phyloP scores from a whole-genome alignment of 2,888 invertebrate genomes.

The Drosophila parthenogenetica region DNA sequence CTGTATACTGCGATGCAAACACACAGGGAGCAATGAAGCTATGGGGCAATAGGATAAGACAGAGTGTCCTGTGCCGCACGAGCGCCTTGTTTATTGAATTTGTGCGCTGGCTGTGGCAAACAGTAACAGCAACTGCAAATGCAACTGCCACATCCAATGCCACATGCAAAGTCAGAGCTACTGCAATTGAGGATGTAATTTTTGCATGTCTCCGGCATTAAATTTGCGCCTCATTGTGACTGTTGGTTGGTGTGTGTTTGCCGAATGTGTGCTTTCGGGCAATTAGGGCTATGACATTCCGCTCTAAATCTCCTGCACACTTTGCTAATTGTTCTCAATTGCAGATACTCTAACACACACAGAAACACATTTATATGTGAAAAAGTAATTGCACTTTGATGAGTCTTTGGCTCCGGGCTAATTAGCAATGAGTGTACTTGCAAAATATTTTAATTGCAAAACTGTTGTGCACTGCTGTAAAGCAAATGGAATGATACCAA shows the following conservation, averaged over 20 bases:
- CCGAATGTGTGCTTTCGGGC: slow-evolving; percentile 51
- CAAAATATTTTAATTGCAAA: slow-evolving; percentile 54
- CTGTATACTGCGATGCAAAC: slow-evolving; percentile 54
- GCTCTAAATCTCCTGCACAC: slow-evolving; percentile 79
- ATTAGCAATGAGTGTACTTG: slow-evolving; percentile 54
- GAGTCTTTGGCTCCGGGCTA: slow-evolving; percentile 52
- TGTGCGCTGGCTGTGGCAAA: slow-evolving; percentile 46
- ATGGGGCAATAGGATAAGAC: not conserved
- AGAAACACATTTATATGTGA: slow-evolving; percentile 10
- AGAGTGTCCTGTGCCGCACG: slow-evolving; percentile 62
- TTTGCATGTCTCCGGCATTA: slow-evolving; percentile 77
- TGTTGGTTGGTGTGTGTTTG: slow-evolving; percentile 5
- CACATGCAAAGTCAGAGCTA: slow-evolving; percentile 12
- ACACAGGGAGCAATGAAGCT: slow-evolving; percentile 8
- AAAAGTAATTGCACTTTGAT: slow-evolving; percentile 61
- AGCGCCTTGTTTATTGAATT: slow-evolving; percentile 77
- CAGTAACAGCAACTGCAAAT: slow-evolving; percentile 7
- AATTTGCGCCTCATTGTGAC: slow-evolving; percentile 57
- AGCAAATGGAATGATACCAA: not conserved
- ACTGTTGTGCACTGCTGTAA: slow-evolving; percentile 34
- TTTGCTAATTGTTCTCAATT: slow-evolving; percentile 79
- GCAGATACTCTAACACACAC: slow-evolving; percentile 47
- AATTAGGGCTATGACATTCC: slow-evolving; percentile 74
- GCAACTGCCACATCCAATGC: not conserved
- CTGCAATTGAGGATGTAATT: slow-evolving; percentile 77